These are phyloP conservation scores for Rhea pennata DNA, from an alignment of 2,113 vertebrate species.

Conservation along the genomic window DNA sequence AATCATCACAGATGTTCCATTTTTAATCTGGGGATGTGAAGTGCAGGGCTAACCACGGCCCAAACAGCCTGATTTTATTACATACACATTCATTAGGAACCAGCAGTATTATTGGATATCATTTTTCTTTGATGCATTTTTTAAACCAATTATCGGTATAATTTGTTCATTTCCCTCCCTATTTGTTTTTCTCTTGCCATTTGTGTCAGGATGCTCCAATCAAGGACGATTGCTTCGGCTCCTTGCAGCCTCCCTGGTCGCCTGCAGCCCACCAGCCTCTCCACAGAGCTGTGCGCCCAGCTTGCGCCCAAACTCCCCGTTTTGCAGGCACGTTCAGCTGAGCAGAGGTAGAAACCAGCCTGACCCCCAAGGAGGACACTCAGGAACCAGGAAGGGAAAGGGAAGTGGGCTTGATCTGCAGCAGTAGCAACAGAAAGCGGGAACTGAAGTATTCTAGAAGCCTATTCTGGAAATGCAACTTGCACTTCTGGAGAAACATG, in stretches of 20 bases:
- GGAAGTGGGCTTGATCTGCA: not conserved
- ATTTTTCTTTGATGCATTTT: conserved; percentile 79
- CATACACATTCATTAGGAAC: conserved; percentile 90
- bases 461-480: not conserved
- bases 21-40: conserved; percentile 97
- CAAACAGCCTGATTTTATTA: conserved; percentile 92
- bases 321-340: not conserved
- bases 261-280: not conserved
- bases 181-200: conserved; percentile 69
- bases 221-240: conserved; percentile 16
- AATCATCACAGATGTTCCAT: conserved; percentile 99
- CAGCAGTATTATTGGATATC: conserved; percentile 71
- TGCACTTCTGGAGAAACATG: rapidly evolving
- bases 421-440: not conserved
- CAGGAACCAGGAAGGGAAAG: not conserved
- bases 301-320: rapidly evolving
- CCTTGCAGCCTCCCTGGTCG: rapidly evolving
- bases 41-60: conserved; percentile 85
- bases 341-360: not conserved
- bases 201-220: conserved; percentile 47
- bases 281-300: rapidly evolving
- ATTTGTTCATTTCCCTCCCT: conserved; percentile 78
- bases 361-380: not conserved
- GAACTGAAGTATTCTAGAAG: not conserved
- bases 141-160: conserved; percentile 76